Evolutionary conservation across 1,140 invertebrate species (phyloP), one percentile per base, ranked within the genome.

Genomic region (Dendroctonus ponderosae): DNA sequence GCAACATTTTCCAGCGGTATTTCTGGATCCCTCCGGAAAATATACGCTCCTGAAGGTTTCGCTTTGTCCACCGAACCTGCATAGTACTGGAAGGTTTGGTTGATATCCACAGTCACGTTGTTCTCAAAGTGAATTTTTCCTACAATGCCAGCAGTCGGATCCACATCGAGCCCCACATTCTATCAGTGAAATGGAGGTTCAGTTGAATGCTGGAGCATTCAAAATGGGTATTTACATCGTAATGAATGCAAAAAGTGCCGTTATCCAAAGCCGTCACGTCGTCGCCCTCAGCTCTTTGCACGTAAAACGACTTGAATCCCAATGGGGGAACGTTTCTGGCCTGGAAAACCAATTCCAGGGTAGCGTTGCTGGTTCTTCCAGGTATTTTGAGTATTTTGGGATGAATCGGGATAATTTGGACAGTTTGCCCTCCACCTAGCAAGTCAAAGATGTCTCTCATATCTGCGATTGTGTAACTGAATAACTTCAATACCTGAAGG

Each of bases 11-110:
- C 51, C 76, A 71, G 2, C 14, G 8, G 8, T 42, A 51, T 14
- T 6, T 46, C 12, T 14, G n/a, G 37, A 71, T 83, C 84, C 0
- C 93, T 92, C 52, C 93, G 83, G 78, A 96, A 96, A 59, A 94
- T 90, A 71, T 96, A 96, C 0, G 93, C 92, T 0, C 93, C 93
- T 0, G 91, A 92, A 0, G 89, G 86, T 56, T 89, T 76, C 68
- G 84, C 83, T 14, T 51, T 53, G 52, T 76, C 68, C 50, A 76
- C 72, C 42, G 82, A 82, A 11, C 84, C 87, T 66, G 84, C 79
- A 76, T 97, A 97, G 75, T 87, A 93, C 44, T 85, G 82, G 73
- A 93, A 90, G n/a, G 86, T 85, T 76, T 96, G 92, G 0, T 77
- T 77, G 0, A 93, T 58, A 14, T 75, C 70, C 2, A 85, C 68